Evolutionary conservation across 1,140 invertebrate genomes (phyloP).

Genomic region (Procambarus clarkii): DNA sequence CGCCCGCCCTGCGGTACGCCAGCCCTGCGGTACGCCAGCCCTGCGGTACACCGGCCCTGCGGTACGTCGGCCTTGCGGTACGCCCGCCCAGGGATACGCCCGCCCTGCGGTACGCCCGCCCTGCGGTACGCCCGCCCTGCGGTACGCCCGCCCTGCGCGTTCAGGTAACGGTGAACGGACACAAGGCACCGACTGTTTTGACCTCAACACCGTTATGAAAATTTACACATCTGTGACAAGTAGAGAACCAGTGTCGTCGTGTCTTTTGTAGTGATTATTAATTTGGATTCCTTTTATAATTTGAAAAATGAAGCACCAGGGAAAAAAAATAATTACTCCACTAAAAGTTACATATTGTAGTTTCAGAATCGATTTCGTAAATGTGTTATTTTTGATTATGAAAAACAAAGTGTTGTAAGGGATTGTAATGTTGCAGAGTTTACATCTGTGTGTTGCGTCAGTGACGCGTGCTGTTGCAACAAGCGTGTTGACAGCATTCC

Average conservation of each 20-base stretch:
- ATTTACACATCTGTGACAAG: background rate
- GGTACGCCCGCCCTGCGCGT: too few relatives aligned
- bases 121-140: too few relatives aligned
- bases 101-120: too few relatives aligned
- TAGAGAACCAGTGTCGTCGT: background rate
- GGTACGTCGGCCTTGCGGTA: too few relatives aligned
- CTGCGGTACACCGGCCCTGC: too few relatives aligned
- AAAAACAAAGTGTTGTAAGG: too few relatives aligned
- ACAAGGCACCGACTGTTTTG: slow-evolving; percentile 6
- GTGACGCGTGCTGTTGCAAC: background rate
- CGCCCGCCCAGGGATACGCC: too few relatives aligned
- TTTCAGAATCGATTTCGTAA: too few relatives aligned
- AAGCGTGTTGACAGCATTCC: background rate
- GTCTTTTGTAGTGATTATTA: background rate
- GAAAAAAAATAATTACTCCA: background rate
- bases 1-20: too few relatives aligned
- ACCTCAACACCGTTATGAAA: background rate
- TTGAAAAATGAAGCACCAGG: background rate
- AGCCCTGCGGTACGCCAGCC: too few relatives aligned
- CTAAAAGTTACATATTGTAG: too few relatives aligned
- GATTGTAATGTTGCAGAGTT: background rate
- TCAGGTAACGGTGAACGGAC: background rate
- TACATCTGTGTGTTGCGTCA: background rate
- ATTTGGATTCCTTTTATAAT: background rate
- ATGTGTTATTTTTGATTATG: too few relatives aligned